phyloP scores from a whole-genome alignment of 2,888 invertebrate species.

The Rotaria macrura region DNA sequence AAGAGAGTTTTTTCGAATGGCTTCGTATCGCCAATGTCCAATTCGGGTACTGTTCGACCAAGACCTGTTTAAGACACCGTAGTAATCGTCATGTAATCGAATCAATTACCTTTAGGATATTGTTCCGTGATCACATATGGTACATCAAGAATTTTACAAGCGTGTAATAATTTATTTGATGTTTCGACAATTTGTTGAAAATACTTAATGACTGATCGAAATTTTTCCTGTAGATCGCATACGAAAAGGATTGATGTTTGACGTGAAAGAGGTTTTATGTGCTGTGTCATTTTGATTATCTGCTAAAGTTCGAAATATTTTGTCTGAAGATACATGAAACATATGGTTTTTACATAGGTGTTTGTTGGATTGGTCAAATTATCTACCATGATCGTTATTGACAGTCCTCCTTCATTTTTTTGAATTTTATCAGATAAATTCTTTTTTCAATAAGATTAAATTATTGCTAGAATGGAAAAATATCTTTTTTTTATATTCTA shows the following conservation, averaged over 20 bases:
- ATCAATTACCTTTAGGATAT: conserved; percentile 54
- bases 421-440: too few species aligned
- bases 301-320: background rate
- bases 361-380: background rate
- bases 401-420: background rate
- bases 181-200: conserved; percentile 46
- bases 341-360: background rate
- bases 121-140: conserved; percentile 57
- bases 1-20: conserved; percentile 65
- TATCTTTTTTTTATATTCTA: too few species aligned
- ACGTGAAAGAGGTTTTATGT: background rate
- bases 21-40: conserved; percentile 53
- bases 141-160: conserved; percentile 53
- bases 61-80: conserved; percentile 52
- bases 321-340: background rate
- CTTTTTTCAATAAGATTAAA: too few species aligned
- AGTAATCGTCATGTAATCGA: background rate
- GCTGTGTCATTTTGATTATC: background rate
- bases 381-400: background rate
- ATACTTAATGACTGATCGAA: conserved; percentile 44
- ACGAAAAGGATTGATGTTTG: conserved; percentile 39
- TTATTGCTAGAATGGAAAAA: too few species aligned
- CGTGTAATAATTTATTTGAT: conserved; percentile 48
- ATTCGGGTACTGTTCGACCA: conserved; percentile 62
- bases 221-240: conserved; percentile 51